Evolutionary conservation across 2,797 vertebrate genomes (phyloP), one percentile per base, ranked within the genome.

Genomic region (Picus viridis): DNA sequence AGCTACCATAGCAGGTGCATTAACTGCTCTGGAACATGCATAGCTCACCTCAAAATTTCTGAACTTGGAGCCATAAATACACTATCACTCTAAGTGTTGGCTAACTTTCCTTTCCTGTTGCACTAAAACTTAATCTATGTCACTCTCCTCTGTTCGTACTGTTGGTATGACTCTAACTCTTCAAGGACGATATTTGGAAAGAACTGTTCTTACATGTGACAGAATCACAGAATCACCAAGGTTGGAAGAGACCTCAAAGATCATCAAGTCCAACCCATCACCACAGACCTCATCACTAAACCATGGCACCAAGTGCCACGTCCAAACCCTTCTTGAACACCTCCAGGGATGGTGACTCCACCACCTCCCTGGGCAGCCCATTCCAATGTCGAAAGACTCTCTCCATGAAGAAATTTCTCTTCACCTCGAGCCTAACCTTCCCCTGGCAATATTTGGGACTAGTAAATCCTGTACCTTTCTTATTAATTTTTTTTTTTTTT

Each of bases 141-240:
- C 23, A 32, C 15, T 16, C 3, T 45, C 13, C 51, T 54, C 43
- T 75, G 0, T 16, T 76, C 17, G 4, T 4, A 3, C 6, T 16
- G 32, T 7, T 47, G 13, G 45, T 41, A 26, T 30, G 57, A 30
- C 34, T 88, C 0, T 0, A 75, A 53, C 29, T 53, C 45, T 47
- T 6, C 58, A 58, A 36, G 45, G 10, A 12, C 90, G 32, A 24
- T 2, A 41, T 75, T 49, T 73, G 49, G 34, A 12, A 56, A 56
- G 34, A 69, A 1, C 4, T 65, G 14, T 27, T 47, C 45, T 67
- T 8, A 12, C 0, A 0, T 10, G 43, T 41, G 43, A n/a, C 36
- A 65, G 27, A 63, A 64, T 67, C 0, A 0, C 34, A 39, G 39
- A 39, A 39, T 39, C 39, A 39, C 39, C 39, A 39, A 39, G 39